Evolutionary conservation across 2,888 invertebrate species (phyloP).

Genomic region (Macroteleia sp.): DNA sequence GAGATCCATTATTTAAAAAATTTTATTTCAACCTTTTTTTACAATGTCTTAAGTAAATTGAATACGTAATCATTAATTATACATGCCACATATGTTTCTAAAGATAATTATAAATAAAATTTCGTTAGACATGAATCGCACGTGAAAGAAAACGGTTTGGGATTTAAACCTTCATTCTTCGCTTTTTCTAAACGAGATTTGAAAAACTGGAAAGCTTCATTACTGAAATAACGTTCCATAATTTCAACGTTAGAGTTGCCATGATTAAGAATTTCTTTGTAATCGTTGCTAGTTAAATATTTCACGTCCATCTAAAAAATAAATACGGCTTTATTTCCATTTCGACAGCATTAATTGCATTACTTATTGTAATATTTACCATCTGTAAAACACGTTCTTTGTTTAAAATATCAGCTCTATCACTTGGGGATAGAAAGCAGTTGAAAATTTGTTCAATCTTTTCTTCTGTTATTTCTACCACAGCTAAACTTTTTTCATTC

Average conservation of each 20-base stretch:
- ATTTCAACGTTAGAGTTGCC: background rate
- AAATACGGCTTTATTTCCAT: background rate
- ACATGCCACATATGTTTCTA: too few relatives aligned
- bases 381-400: background rate
- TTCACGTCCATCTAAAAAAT: background rate
- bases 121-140: background rate
- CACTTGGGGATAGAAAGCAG: background rate
- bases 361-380: background rate
- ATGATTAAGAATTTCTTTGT: background rate
- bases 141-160: background rate
- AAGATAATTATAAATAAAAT: background rate
- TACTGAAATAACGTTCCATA: background rate
- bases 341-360: too few relatives aligned
- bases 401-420: background rate
- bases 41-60: too few relatives aligned
- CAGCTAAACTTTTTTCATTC: background rate
- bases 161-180: background rate
- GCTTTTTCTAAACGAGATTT: background rate
- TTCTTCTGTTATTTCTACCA: background rate
- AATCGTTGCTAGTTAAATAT: background rate
- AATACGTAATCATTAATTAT: too few relatives aligned
- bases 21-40: too few relatives aligned
- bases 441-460: background rate
- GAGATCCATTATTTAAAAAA: too few relatives aligned
- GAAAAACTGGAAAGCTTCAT: constrained; percentile 6